Conservation (phyloP, 2,797 vertebrate species). For the Bovichtus diacanthus region DNA sequence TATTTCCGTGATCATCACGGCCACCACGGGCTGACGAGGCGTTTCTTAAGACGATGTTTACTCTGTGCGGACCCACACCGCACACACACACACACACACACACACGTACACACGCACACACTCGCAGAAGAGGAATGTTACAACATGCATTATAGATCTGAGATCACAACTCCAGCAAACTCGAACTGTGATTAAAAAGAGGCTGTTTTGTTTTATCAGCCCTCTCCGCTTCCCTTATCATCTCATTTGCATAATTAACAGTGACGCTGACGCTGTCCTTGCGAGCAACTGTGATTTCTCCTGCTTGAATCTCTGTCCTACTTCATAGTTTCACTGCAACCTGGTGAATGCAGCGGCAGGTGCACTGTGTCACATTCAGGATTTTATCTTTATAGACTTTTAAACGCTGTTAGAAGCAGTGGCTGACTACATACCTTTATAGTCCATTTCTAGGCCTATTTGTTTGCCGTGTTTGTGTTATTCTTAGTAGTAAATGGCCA, state of each 20-base stretch:
- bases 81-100: constrained; percentile 2
- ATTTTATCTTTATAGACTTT: neutral
- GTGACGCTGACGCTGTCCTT: constrained; percentile 61
- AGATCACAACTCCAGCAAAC: constrained; percentile 70
- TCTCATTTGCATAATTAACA: constrained; percentile 81
- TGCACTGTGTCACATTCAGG: constrained; percentile 11
- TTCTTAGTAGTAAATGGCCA: neutral
- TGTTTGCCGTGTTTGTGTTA: neutral
- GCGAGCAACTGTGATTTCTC: constrained; percentile 44
- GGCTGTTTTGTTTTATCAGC: constrained; percentile 75
- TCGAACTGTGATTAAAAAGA: constrained; percentile 69
- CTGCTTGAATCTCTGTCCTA: constrained; percentile 56
- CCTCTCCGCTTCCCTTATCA: constrained; percentile 74
- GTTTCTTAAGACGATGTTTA: constrained; percentile 69
- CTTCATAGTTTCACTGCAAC: constrained; percentile 29
- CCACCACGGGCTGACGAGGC: constrained; percentile 62
- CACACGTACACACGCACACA: constrained; percentile 28
- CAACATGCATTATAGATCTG: constrained; percentile 75
- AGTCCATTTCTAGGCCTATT: neutral
- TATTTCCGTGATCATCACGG: constrained; percentile 67
- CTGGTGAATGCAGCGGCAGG: constrained; percentile 7
- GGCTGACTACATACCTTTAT: neutral
- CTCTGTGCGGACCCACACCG: constrained; percentile 17
- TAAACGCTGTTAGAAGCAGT: neutral
- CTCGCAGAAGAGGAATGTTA: constrained; percentile 55